Evolutionary conservation across 1,140 invertebrate genomes (phyloP).

Genomic region (Bombus waltoni): DNA sequence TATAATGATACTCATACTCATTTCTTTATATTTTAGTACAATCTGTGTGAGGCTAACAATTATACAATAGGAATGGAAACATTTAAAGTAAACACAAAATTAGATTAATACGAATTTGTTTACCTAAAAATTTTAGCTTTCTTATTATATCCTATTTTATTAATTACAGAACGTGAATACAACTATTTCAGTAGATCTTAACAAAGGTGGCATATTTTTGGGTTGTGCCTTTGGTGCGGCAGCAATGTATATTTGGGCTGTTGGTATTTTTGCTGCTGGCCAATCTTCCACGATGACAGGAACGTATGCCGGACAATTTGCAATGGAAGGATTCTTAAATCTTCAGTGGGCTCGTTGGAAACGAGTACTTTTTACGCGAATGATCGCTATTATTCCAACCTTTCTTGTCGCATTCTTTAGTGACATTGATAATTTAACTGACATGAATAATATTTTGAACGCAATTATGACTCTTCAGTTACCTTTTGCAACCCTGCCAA

Average conservation of each 20-base stretch:
- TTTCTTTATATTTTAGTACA: conserved; percentile 72
- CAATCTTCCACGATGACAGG: conserved; percentile 96
- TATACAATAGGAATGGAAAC: conserved; percentile 78
- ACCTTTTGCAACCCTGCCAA: conserved; percentile 93
- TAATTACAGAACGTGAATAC: conserved; percentile 82
- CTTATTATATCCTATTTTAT: neutral
- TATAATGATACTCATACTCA: neutral
- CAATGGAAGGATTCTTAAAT: conserved; percentile 95
- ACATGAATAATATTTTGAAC: conserved; percentile 95
- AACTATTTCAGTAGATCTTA: conserved; percentile 89
- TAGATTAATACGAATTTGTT: neutral
- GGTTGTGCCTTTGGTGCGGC: conserved; percentile 91
- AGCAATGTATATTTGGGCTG: conserved; percentile 95
- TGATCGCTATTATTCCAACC: conserved; percentile 95
- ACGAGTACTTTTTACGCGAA: conserved; percentile 92
- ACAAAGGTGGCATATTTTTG: conserved; percentile 92
- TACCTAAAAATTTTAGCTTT: neutral
- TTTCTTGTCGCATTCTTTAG: conserved; percentile 90
- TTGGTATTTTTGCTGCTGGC: conserved; percentile 95
- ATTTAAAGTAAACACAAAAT: conserved; percentile 65
- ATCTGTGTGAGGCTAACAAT: conserved; percentile 80
- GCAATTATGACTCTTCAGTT: conserved; percentile 94
- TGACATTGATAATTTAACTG: conserved; percentile 89
- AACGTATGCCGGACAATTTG: conserved; percentile 90
- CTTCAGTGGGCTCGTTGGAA: conserved; percentile 95